Conservation (phyloP, 1,140 invertebrate genomes). For the Neotoxoptera formosana region DNA sequence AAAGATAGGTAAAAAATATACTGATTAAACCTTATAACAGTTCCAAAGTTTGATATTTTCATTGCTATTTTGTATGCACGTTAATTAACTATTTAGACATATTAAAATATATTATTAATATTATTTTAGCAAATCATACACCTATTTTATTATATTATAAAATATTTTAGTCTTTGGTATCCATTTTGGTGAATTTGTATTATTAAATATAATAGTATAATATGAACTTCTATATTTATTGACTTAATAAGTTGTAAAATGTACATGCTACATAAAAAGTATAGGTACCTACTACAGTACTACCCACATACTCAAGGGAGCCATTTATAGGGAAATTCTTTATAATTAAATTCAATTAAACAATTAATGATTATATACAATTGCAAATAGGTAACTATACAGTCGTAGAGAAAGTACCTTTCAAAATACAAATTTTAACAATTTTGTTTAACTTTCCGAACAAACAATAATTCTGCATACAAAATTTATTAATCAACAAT, state of each 20-base stretch:
- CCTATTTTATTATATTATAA: not conserved
- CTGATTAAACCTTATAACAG: not conserved
- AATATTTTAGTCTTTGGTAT: no score
- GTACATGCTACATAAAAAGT: not conserved
- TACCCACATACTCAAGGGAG: not conserved
- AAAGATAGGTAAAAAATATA: not conserved
- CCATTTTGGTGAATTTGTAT: no score
- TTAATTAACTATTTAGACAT: not conserved
- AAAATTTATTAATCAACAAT: no score
- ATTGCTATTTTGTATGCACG: not conserved
- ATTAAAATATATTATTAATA: not conserved
- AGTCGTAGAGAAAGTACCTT: no score
- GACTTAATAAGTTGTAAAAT: no score
- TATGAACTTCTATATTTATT: no score
- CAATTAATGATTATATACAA: no score
- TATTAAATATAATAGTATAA: not conserved
- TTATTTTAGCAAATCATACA: not conserved
- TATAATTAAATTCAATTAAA: no score
- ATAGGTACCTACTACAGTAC: no score
- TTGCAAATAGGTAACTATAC: no score
- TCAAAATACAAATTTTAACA: no score
- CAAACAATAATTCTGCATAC: not conserved
- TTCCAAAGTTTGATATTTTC: not conserved
- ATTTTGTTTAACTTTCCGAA: not conserved
- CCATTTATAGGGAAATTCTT: not conserved